Evolutionary conservation across 1,140 invertebrate species (phyloP), one percentile per base, ranked within the genome.

Genomic region (Drosophila pallidifrons): DNA sequence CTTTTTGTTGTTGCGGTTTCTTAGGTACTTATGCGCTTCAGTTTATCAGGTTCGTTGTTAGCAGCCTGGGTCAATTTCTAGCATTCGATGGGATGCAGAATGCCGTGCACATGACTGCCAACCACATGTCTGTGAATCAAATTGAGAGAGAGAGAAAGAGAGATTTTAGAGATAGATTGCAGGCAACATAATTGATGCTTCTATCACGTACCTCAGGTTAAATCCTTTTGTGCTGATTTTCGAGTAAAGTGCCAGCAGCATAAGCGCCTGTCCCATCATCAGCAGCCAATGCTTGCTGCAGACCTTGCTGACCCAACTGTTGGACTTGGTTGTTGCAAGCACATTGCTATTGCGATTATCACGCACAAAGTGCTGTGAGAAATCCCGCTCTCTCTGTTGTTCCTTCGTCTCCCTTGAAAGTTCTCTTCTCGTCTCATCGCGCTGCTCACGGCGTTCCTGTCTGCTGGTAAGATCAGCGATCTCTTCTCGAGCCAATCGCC

Each of bases 181-280:
- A 32, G 30, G 7, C 30, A 32, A 32, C 30, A 32, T 41, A 41
- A 41, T 41, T 3, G 38, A 41, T 10, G 10, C 30, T 32, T 16
- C 4, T 51, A 5, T 2, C 6, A 35, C 77, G 58, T 52, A 87
- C 83, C 80, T 69, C 1, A 88, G 25, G 1, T 38, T 13, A n/a
- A 57, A 43, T 13, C 80, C 83, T 25, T 59, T 77, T 35, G 46
- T 65, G 32, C 49, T 83, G 5, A 77, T 67, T 25, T 77, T 87
- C 13, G 72, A 47, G 52, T 88, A 87, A 11, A 87, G 69, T 0
- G 78, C 43, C 6, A 81, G 47, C 46, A 87, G 35, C 4, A 87
- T 46, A 10, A 87, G 47, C 20, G 78, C 52, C 25, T 87, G 83
- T 1, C 63, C 70, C 20, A 74, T 55, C 20, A 87, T 52, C 25